A percentile compares a stretch with the other conserved stretches of the same genome.
phyloP scores from a whole-genome alignment of 2,797 vertebrate genomes.

The Mareca strepera region DNA sequence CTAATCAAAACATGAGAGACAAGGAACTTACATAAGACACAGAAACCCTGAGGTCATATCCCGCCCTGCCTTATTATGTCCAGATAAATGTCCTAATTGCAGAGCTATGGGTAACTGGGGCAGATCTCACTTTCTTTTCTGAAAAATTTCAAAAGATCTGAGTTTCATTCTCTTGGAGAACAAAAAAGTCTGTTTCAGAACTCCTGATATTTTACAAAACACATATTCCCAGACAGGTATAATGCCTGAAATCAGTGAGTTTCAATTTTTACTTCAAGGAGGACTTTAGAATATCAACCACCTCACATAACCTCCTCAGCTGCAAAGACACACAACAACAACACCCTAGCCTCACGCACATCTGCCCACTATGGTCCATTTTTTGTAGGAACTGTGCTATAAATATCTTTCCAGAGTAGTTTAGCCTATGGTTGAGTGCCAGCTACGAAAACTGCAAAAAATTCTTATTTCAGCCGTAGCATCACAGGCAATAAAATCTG shows the following conservation, averaged over 20 bases:
- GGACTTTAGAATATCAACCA: neutral
- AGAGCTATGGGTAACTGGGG: neutral
- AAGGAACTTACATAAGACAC: neutral
- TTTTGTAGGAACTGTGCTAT: neutral
- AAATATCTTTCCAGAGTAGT: neutral
- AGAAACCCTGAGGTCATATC: neutral
- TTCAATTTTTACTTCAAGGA: neutral
- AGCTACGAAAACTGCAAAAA: neutral
- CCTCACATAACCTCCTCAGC: neutral
- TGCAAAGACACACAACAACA: neutral
- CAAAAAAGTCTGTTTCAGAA: neutral
- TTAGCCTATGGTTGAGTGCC: neutral
- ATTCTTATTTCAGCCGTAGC: neutral
- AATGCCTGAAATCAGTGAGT: neutral
- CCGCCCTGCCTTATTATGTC: neutral
- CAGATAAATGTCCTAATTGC: neutral
- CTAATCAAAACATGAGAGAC: neutral
- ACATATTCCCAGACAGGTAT: neutral
- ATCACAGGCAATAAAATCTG: neutral
- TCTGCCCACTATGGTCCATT: neutral
- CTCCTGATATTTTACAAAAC: neutral
- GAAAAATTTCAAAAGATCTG: neutral
- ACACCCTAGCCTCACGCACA: accelerated
- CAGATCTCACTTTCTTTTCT: neutral
- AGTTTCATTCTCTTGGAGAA: neutral